phyloP scores from a whole-genome alignment of 2,797 vertebrate genomes.

The Eidolon dupreanum region DNA sequence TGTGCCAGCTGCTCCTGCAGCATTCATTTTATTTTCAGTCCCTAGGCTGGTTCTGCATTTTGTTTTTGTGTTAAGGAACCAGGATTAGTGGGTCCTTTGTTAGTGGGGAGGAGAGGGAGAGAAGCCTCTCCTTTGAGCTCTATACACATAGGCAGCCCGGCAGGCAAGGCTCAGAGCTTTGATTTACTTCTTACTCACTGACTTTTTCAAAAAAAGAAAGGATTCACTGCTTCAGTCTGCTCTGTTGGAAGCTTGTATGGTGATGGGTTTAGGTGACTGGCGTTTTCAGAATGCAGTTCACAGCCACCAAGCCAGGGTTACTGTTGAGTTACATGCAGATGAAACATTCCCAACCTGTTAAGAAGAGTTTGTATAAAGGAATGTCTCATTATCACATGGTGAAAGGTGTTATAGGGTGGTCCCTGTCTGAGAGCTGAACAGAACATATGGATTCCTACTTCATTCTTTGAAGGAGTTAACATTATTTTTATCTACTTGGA shows the following conservation, averaged over 20 bases:
- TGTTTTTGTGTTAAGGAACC: slow-evolving; percentile 43
- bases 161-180: neutral
- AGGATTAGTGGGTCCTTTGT: slow-evolving; percentile 62
- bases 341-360: neutral
- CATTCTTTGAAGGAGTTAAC: neutral
- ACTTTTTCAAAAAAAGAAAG: neutral
- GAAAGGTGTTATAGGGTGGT: neutral
- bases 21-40: slow-evolving; percentile 33
- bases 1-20: slow-evolving; percentile 47
- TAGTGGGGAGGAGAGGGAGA: neutral
- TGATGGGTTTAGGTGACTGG: neutral
- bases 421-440: neutral
- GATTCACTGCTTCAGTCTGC: neutral
- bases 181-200: neutral
- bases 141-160: neutral
- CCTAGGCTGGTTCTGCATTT: slow-evolving; percentile 28
- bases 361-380: neutral
- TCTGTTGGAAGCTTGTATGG: neutral
- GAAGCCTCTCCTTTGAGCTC: neutral
- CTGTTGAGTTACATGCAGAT: neutral
- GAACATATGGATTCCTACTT: neutral
- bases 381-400: neutral
- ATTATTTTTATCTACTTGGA: neutral
- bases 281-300: neutral
- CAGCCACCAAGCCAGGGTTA: neutral